Evolutionary conservation across 1,140 invertebrate genomes (phyloP), one percentile per base, ranked within the genome.

Genomic region (Trialeurodes vaporariorum): DNA sequence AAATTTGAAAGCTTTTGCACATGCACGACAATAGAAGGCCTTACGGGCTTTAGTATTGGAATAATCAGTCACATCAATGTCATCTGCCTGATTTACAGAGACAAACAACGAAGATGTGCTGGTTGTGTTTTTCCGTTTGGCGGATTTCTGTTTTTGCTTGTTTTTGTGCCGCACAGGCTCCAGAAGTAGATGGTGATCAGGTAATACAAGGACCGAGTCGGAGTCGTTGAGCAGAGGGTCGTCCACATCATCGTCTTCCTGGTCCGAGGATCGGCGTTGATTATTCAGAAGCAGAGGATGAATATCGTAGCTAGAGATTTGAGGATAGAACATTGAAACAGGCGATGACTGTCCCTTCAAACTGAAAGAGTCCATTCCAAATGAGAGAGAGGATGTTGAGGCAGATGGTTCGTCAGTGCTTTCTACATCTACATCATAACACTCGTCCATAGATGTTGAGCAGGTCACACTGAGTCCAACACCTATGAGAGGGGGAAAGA

Each of bases 1-100:
- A 59, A 73, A 74, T 60, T 74, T 73, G 60, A 74, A 74, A 9
- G 72, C 64, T 67, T 74, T 74, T 25, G 71, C 71, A 61, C 73
- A 74, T 25, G 68, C 69, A 22, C 69, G 59, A 67, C 73, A 74
- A 60, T 68, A 71, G 59, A 73, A 72, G 1, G 68, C 58, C 40
- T 74, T 74, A 2, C 69, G 63, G 25, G 69, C 12, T 21, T 61
- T 25, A 25, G 17, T 61, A 25, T 23, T 40, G 23, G 61, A 34
- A 13, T 40, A 25, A 21, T 63, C 27, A 24, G 12, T 24, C 25
- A 17, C 22, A 21, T 66, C 27, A 58, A 22, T 27, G 25, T 27
- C 24, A n/a, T 24, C 25, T 21, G 25, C 25, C 23, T 59, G n/a
- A 63, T 49, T 13, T 59, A n/a, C 27, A 23, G 22, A 5, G 40